A percentile compares a stretch with the other conserved stretches of the same genome.
These are phyloP conservation scores for Lypha dubia DNA, from an alignment of 2,888 invertebrate genomes.

Conservation along the genomic window DNA sequence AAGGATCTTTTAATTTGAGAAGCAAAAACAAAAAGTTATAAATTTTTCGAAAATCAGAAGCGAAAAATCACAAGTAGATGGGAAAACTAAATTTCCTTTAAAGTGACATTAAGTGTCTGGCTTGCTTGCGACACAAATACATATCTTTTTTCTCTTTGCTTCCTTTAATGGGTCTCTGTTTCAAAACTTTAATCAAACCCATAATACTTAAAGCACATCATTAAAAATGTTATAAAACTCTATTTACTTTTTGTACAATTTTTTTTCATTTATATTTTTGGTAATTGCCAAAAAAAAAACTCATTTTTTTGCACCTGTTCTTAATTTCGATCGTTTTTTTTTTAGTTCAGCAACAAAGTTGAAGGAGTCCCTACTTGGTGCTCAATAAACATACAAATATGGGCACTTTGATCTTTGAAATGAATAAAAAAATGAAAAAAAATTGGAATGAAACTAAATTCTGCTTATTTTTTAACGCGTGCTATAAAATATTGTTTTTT, in stretches of 20 bases:
- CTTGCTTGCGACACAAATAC: background rate
- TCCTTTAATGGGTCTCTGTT: background rate
- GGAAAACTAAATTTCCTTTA: background rate
- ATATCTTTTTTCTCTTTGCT: background rate
- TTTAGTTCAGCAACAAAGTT: constrained; percentile 48
- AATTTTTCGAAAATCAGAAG: too few species aligned
- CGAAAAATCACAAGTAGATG: too few species aligned
- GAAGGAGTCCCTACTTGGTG: constrained; percentile 57
- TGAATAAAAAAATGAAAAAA: constrained; percentile 13
- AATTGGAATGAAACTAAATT: constrained; percentile 50
- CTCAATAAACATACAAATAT: background rate
- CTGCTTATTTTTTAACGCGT: constrained; percentile 66
- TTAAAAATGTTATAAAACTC: constrained; percentile 58
- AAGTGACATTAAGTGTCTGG: background rate
- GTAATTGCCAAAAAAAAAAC: constrained; percentile 62
- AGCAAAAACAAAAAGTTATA: too few species aligned
- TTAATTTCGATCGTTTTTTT: constrained; percentile 66
- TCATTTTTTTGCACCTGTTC: constrained; percentile 74
- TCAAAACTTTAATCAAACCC: constrained; percentile 16
- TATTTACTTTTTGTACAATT: constrained; percentile 57
- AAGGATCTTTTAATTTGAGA: too few species aligned
- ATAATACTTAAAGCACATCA: constrained; percentile 38
- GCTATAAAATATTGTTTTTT: constrained; percentile 54
- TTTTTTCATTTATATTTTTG: constrained; percentile 32
- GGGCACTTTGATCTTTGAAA: constrained; percentile 55